Evolutionary conservation across 2,888 invertebrate genomes (phyloP).

Genomic region (Hemithea aestivaria): DNA sequence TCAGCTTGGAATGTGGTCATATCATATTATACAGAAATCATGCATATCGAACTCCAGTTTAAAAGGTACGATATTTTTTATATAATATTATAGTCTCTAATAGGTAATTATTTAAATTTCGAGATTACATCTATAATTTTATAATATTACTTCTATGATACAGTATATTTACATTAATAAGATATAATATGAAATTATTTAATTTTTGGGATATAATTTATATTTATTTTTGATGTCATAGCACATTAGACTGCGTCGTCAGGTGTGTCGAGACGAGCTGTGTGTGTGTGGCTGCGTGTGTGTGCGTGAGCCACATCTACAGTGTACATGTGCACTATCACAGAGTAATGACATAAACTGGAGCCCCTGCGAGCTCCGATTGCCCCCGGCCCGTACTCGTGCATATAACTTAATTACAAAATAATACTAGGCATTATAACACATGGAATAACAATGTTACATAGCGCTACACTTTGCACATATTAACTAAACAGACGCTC

Average conservation of each 20-base stretch:
- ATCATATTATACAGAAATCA: constrained; percentile 56
- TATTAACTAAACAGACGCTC: constrained; percentile 53
- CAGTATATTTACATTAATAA: constrained; percentile 70
- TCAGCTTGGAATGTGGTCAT: constrained; percentile 71
- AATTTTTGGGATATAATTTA: constrained; percentile 74
- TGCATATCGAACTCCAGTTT: constrained; percentile 71
- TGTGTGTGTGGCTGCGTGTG: constrained; percentile 34
- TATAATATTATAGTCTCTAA: constrained; percentile 32
- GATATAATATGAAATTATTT: constrained; percentile 72
- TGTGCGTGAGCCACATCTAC: constrained; percentile 48
- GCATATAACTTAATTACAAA: constrained; percentile 66
- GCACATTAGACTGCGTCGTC: constrained; percentile 62
- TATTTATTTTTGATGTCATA: constrained; percentile 70
- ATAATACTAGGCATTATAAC: constrained; percentile 71
- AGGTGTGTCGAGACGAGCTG: constrained; percentile 28
- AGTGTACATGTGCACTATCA: constrained; percentile 67
- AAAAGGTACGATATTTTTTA: constrained; percentile 29
- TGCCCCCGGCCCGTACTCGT: constrained; percentile 77
- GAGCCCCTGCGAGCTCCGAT: constrained; percentile 66
- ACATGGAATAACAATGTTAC: constrained; percentile 71
- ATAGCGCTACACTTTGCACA: constrained; percentile 65
- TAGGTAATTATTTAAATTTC: constrained; percentile 48
- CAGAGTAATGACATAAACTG: constrained; percentile 76
- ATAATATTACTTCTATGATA: constrained; percentile 61
- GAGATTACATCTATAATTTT: constrained; percentile 57